Base-by-base conservation (phyloP, 2,888 invertebrate genomes). In the Odontomyia ornata region DNA sequence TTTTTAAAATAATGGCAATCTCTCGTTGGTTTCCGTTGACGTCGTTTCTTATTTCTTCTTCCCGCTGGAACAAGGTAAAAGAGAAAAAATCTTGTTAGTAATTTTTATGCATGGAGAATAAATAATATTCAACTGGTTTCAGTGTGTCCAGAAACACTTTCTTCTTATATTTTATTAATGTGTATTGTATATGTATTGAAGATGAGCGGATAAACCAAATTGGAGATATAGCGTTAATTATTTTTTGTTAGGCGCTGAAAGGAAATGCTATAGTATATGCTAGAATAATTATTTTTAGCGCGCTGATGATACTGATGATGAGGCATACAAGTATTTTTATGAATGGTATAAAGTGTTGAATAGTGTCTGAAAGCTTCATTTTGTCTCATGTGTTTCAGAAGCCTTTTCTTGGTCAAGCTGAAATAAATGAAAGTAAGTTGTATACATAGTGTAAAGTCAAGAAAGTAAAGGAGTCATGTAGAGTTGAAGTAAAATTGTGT, bases 1-100 rank as follows among this genome's bases (percentile, higher is more conserved):
- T 79, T 77, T 79, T 79, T 79, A 80, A 75, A 79, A 79, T 81
- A 79, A 89, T 89, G 89, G 84, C 88, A 52, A 84, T 78, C 75
- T 78, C 77, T 79, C 79, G 79, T 79, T 79, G 79, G 79, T 79
- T 60, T 60, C 67, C 43, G 76, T 64, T 75, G 77, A 21, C 60
- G 64, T 56, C 77, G 76, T 18, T 69, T 67, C 56, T 75, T 56
- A 46, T 62, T 77, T 60, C 56, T 69, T 77, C 30, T 77, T 73
- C 46, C 79, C 78, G 77, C 79, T 79, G 79, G 25, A 79, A 79
- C 18, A 28, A 72, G 60, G 65, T 57, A 75, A 75, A 67, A 72
- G 21, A 65, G 36, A 67, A 65, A 76, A 64, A 30, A 7, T 69
- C 23, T 15, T 60, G 46, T 57, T 47, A 60, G 69, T 13, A 57